These are phyloP conservation scores for Manis pentadactyla DNA, from an alignment of 2,797 vertebrate species.

Conservation along the genomic window DNA sequence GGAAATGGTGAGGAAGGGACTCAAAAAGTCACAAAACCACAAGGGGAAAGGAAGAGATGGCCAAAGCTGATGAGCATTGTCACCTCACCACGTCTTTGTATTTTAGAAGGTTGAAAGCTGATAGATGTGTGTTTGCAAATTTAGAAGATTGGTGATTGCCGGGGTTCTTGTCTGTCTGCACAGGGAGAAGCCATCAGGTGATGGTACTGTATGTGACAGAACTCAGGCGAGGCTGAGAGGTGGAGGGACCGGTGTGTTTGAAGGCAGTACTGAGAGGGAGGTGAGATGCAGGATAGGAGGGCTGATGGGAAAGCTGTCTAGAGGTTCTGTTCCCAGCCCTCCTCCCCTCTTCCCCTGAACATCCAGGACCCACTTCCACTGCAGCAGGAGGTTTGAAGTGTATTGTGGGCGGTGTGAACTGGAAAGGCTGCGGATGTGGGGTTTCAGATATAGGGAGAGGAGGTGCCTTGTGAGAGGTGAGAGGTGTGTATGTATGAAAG, in stretches of 20 bases:
- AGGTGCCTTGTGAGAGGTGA: background rate
- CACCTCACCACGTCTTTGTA: background rate
- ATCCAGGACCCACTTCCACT: background rate
- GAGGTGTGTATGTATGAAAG: background rate
- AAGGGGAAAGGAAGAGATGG: background rate
- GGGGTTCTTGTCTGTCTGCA: background rate
- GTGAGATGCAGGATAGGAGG: background rate
- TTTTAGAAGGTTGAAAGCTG: background rate
- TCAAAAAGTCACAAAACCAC: background rate
- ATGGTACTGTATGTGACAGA: background rate
- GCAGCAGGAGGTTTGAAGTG: background rate
- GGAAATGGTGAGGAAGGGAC: background rate
- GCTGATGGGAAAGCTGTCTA: background rate
- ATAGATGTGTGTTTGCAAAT: background rate
- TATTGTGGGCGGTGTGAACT: background rate
- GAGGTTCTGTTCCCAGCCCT: too few relatives aligned
- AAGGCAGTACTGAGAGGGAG: background rate
- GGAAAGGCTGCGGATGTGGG: too few relatives aligned
- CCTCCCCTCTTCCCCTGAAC: too few relatives aligned
- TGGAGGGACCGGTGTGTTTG: background rate
- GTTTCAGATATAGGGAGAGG: background rate
- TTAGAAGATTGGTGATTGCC: background rate
- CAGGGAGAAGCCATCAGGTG: background rate
- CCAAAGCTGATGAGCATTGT: background rate
- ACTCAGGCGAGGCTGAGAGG: background rate